phyloP scores from a whole-genome alignment of 1,140 invertebrate species.

The Myzus persicae region DNA sequence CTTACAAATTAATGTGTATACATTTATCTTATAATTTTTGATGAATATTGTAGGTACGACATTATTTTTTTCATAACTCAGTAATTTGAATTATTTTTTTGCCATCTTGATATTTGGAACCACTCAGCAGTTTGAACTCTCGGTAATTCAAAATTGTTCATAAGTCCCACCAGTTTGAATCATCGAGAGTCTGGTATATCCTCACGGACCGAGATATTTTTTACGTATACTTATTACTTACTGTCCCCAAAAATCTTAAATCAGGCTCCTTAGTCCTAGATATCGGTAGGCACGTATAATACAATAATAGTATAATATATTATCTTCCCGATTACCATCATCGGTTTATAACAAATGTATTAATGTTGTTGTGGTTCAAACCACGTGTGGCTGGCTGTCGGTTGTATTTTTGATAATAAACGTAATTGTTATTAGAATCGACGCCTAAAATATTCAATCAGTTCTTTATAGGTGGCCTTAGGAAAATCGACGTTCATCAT shows the following conservation, averaged over 20 bases:
- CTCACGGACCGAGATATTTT: not conserved
- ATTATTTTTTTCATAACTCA: too few relatives aligned
- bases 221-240: too few relatives aligned
- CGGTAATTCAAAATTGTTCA: too few relatives aligned
- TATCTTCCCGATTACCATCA: not conserved
- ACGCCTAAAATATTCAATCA: slow-evolving; percentile 16
- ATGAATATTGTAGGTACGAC: too few relatives aligned
- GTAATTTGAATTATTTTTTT: too few relatives aligned
- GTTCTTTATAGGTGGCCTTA: not conserved
- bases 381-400: not conserved
- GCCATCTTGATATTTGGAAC: too few relatives aligned
- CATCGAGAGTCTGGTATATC: too few relatives aligned
- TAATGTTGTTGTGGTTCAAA: not conserved
- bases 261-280: not conserved
- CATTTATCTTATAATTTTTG: too few relatives aligned
- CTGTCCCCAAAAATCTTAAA: not conserved
- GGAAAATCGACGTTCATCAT: not conserved
- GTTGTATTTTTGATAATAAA: not conserved
- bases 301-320: not conserved
- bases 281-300: not conserved
- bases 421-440: slow-evolving; percentile 1
- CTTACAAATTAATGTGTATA: too few relatives aligned
- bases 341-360: not conserved
- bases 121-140: too few relatives aligned
- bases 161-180: too few relatives aligned